phyloP scores from a whole-genome alignment of 1,140 invertebrate species.

The Melanaphis sacchari region DNA sequence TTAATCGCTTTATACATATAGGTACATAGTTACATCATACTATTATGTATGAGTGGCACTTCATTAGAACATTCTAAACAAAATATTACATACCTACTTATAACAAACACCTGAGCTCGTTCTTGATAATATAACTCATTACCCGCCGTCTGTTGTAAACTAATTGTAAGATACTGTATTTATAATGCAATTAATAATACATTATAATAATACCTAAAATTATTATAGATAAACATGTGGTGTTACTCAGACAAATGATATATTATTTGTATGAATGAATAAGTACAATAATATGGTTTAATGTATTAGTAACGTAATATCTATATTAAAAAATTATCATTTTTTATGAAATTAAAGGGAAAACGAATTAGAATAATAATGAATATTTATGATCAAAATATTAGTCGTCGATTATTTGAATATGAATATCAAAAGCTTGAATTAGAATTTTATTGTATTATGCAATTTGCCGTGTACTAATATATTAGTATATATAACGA shows the following conservation, averaged over 20 bases:
- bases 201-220: not conserved
- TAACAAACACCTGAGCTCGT: not conserved
- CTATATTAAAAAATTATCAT: not conserved
- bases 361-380: too few species aligned
- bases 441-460: too few species aligned
- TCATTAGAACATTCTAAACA: not conserved
- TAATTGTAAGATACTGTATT: not conserved
- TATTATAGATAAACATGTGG: not conserved
- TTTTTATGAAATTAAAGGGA: not conserved
- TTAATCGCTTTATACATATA: too few species aligned
- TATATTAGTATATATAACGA: too few species aligned
- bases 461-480: too few species aligned
- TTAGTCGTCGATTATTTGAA: too few species aligned
- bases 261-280: not conserved
- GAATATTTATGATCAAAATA: too few species aligned
- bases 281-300: not conserved
- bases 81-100: not conserved
- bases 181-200: not conserved
- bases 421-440: too few species aligned
- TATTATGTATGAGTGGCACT: not conserved
- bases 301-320: not conserved
- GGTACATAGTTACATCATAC: not conserved
- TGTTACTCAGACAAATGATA: not conserved
- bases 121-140: not conserved
- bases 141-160: not conserved